Evolutionary conservation across 1,140 invertebrate species (phyloP).

Genomic region (Colletes latitarsis): DNA sequence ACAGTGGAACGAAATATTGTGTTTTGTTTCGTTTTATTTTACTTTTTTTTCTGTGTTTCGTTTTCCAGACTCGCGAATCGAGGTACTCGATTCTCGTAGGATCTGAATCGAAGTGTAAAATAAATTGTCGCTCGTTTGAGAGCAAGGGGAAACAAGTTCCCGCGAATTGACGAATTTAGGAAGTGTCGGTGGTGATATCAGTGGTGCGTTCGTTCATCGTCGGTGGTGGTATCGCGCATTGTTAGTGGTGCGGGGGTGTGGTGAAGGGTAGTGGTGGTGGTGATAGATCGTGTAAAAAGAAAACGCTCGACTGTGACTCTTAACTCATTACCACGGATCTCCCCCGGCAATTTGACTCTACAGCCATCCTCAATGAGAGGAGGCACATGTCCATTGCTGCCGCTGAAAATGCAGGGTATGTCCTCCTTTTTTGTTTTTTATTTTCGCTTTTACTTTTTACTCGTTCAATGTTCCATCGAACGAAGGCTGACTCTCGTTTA

Average conservation of each 20-base stretch:
- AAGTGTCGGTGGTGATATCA: conserved; percentile 32
- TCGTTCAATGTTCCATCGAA: conserved; percentile 5
- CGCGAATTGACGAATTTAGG: conserved; percentile 1
- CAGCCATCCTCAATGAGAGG: conserved; percentile 80
- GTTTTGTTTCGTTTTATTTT: conserved; percentile 5
- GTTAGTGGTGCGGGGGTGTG: conserved; percentile 13
- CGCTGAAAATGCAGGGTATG: conserved; percentile 85
- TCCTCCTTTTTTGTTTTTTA: conserved; percentile 17
- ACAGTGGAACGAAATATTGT: neutral
- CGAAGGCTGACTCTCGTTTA: neutral
- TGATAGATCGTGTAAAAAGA: conserved; percentile 14
- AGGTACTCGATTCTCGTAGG: neutral
- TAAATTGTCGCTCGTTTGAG: neutral
- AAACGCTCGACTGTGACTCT: conserved; percentile 57
- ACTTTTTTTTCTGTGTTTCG: neutral
- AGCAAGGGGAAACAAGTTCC: neutral
- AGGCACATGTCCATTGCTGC: conserved; percentile 84
- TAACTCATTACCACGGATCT: conserved; percentile 76
- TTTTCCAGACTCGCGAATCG: neutral
- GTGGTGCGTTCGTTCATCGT: conserved; percentile 25
- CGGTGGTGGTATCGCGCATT: conserved; percentile 24
- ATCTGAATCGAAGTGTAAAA: neutral
- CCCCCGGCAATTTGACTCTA: conserved; percentile 72
- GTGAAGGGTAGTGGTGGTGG: conserved; percentile 40
- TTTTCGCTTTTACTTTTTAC: neutral